Conservation (phyloP, 2,888 invertebrate species). For the Drosophila prostipennis region DNA sequence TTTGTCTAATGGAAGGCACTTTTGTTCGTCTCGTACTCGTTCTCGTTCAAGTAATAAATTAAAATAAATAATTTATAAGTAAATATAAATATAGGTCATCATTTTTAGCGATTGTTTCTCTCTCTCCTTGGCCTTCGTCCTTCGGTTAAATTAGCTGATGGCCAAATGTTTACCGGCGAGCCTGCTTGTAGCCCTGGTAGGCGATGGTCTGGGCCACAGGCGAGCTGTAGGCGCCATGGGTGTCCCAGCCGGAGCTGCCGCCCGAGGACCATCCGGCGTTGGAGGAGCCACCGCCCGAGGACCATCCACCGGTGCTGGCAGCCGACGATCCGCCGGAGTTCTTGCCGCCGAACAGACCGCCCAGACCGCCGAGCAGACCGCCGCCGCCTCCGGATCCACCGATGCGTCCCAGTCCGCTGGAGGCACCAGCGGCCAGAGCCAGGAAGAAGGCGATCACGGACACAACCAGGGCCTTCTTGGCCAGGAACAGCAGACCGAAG, state of each 20-base stretch:
- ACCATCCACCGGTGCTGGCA: slow-evolving; percentile 72
- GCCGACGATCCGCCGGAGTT: slow-evolving; percentile 69
- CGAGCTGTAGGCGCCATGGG: slow-evolving; percentile 85
- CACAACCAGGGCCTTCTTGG: slow-evolving; percentile 87
- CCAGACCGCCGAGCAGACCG: slow-evolving; percentile 78
- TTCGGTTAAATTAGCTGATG: slow-evolving; percentile 20
- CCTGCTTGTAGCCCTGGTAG: slow-evolving; percentile 85
- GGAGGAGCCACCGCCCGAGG: slow-evolving; percentile 77
- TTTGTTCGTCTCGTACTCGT: slow-evolving; percentile 59
- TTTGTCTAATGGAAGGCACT: slow-evolving; percentile 69
- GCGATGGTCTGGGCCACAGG: slow-evolving; percentile 85
- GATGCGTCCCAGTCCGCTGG: slow-evolving; percentile 79
- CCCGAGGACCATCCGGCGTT: slow-evolving; percentile 80
- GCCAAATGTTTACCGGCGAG: slow-evolving; percentile 80
- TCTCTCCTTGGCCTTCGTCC: slow-evolving; percentile 49
- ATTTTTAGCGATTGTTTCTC: slow-evolving; percentile 66
- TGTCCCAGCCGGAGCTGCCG: slow-evolving; percentile 82
- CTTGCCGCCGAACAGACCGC: slow-evolving; percentile 82
- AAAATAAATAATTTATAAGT: slow-evolving; percentile 83
- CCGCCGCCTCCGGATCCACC: slow-evolving; percentile 79
- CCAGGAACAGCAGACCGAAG: slow-evolving; percentile 86
- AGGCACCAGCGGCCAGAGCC: slow-evolving; percentile 85
- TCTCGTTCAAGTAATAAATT: slow-evolving; percentile 81
- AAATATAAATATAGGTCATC: slow-evolving; percentile 77
- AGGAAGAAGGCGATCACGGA: slow-evolving; percentile 87